A percentile compares a stretch with the other conserved stretches of the same genome.
These are phyloP conservation scores for Pherbina coryleti DNA, from an alignment of 2,888 invertebrate species.

Conservation along the genomic window DNA sequence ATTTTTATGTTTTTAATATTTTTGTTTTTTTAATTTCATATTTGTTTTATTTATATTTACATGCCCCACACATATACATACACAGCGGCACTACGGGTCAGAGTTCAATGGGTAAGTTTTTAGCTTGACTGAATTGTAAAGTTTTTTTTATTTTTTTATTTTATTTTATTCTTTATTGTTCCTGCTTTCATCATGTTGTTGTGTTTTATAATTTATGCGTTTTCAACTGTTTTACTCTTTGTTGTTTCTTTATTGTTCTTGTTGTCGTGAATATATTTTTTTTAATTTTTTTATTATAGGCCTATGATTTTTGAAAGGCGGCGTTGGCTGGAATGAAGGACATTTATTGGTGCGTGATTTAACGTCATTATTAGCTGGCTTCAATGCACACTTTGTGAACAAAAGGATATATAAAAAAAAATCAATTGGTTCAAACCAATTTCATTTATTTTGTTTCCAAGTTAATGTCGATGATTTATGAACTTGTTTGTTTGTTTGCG, in stretches of 20 bases:
- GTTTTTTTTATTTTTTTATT: background rate
- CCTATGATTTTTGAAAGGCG: slow-evolving; percentile 66
- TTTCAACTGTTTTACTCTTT: background rate
- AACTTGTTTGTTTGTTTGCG: background rate
- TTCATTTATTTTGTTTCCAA: slow-evolving; percentile 7
- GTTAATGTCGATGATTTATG: slow-evolving; percentile 23
- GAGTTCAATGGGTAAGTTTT: slow-evolving; percentile 66
- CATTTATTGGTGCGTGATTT: slow-evolving; percentile 23
- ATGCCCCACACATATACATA: background rate
- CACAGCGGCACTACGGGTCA: slow-evolving; percentile 62
- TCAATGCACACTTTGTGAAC: slow-evolving; percentile 1
- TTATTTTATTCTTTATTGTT: background rate
- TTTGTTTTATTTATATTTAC: background rate
- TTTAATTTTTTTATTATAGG: slow-evolving; percentile 50
- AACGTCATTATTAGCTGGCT: slow-evolving; percentile 16
- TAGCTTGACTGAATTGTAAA: background rate
- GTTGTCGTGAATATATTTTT: background rate
- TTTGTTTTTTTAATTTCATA: background rate
- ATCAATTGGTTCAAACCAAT: slow-evolving; percentile 46
- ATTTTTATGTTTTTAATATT: slow-evolving; percentile 10
- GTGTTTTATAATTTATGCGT: background rate
- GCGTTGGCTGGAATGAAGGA: slow-evolving; percentile 19
- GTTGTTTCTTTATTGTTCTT: slow-evolving; percentile 4
- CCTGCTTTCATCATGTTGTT: background rate
- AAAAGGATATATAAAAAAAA: slow-evolving; percentile 33